A percentile compares a stretch with the other conserved stretches of the same genome.
Evolutionary conservation across 2,113 vertebrate species (phyloP).

Genomic region (Gopherus flavomarginatus): DNA sequence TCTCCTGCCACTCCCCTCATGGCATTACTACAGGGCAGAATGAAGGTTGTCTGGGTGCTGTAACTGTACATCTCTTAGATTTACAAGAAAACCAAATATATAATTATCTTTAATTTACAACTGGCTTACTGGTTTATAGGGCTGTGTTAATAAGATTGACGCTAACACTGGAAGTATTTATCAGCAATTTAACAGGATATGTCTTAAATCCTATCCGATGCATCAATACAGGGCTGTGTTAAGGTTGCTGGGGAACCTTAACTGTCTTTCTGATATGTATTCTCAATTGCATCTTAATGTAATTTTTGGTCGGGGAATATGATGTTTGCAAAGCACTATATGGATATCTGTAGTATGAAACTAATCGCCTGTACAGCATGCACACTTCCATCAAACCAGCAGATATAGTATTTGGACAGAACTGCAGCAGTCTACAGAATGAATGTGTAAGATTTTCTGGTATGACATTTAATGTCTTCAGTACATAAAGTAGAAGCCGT

Average conservation of each 20-base stretch:
- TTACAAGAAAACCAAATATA: background rate
- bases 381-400: background rate
- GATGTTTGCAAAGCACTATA: background rate
- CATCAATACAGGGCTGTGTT: background rate
- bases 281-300: background rate
- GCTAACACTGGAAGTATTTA: background rate
- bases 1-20: background rate
- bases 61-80: background rate
- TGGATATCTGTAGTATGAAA: background rate
- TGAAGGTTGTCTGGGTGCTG: background rate
- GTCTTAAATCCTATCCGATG: background rate
- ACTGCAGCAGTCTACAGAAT: background rate
- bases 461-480: background rate
- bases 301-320: background rate
- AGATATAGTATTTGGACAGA: rapidly evolving
- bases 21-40: background rate
- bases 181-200: background rate
- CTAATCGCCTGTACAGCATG: rapidly evolving
- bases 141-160: background rate
- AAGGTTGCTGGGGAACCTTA: background rate
- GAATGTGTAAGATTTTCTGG: background rate
- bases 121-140: background rate
- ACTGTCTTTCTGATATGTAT: background rate
- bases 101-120: background rate
- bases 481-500: background rate